Conservation (phyloP, 2,113 vertebrate species). For the Gobio gobio region DNA sequence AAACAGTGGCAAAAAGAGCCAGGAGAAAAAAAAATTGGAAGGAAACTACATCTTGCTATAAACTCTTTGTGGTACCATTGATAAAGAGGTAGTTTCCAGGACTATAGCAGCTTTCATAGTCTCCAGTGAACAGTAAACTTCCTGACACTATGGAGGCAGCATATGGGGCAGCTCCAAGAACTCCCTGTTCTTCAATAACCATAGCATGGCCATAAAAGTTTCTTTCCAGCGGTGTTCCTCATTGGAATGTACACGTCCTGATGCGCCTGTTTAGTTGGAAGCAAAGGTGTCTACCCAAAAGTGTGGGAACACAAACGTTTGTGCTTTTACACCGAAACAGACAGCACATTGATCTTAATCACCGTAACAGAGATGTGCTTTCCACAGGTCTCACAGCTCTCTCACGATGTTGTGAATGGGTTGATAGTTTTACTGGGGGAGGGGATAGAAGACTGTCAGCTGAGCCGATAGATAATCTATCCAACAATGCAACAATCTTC, state of each 20-base stretch:
- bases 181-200: constrained; percentile 70
- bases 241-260: constrained; percentile 8
- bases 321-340: background rate
- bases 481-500: background rate
- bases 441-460: background rate
- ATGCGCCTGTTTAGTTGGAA: background rate
- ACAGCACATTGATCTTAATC: background rate
- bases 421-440: background rate
- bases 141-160: constrained; percentile 68
- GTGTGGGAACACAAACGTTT: background rate
- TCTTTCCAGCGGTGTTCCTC: constrained; percentile 44
- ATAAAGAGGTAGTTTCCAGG: constrained; percentile 75
- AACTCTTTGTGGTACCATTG: constrained; percentile 69
- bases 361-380: background rate
- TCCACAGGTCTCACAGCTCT: background rate
- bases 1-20: constrained; percentile 24
- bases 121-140: constrained; percentile 70
- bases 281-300: background rate
- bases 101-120: constrained; percentile 67
- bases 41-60: constrained; percentile 61
- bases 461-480: constrained; percentile 1
- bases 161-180: constrained; percentile 65
- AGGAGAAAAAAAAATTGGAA: constrained; percentile 52
- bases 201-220: constrained; percentile 71
- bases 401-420: background rate